Conservation (phyloP, 2,797 vertebrate species). For the Phrynocephalus vlangalii region DNA sequence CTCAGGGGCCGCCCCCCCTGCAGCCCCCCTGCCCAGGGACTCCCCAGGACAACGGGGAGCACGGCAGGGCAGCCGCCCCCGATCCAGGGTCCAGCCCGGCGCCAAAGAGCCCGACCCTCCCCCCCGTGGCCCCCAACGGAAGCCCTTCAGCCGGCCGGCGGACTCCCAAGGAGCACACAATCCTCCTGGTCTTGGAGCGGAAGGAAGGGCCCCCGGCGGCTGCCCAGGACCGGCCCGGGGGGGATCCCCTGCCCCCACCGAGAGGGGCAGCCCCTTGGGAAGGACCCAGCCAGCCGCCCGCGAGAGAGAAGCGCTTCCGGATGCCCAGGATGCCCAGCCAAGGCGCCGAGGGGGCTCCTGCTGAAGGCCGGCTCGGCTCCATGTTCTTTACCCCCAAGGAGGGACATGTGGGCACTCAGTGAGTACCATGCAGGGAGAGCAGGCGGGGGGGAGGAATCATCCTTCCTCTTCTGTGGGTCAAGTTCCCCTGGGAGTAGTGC, state of each 20-base stretch:
- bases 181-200: conserved; percentile 73
- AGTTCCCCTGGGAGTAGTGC: background rate
- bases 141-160: conserved; percentile 60
- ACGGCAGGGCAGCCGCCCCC: background rate
- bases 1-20: conserved; percentile 69
- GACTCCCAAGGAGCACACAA: conserved; percentile 75
- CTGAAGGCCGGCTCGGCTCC: conserved; percentile 74
- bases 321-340: conserved; percentile 72
- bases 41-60: conserved; percentile 69
- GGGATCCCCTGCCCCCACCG: conserved; percentile 82
- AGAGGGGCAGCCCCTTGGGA: conserved; percentile 82
- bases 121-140: conserved; percentile 52
- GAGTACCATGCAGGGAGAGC: conserved; percentile 75
- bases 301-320: conserved; percentile 72
- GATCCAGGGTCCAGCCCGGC: conserved; percentile 35
- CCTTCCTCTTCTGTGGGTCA: conserved; percentile 4
- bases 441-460: background rate
- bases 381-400: conserved; percentile 91
- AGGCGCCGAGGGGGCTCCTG: conserved; percentile 72
- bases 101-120: conserved; percentile 40
- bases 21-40: conserved; percentile 74
- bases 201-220: conserved; percentile 61
- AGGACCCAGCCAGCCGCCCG: conserved; percentile 57
- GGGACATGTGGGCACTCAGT: conserved; percentile 84
- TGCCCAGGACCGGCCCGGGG: conserved; percentile 47